Base-by-base conservation (phyloP, 2,888 invertebrate species). In the Andrena dorsata region DNA sequence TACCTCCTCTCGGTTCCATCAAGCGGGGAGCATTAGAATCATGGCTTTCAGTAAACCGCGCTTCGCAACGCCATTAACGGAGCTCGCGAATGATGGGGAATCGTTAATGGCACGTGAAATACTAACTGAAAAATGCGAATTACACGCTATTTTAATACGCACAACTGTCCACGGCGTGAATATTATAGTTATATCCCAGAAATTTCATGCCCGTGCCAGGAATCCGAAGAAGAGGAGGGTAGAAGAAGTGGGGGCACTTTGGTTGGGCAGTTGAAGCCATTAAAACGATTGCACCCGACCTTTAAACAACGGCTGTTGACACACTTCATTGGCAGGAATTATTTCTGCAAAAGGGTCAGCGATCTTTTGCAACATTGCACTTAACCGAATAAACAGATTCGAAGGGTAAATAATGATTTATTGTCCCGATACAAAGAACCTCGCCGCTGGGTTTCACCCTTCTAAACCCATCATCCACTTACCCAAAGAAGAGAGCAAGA, bases 281-380 rank as follows among this genome's bases (percentile, higher is more conserved):
- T 81, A 64, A 16, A 61, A 58, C 32, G 66, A 70, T 71, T 73
- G 77, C 23, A 26, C 51, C n/a, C 68, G 80, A 80, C 66, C 83
- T 83, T 80, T 83, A 78, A 70, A 70, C 53, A 53, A 56, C 26
- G 51, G 6, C 71, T 76, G 49, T 84, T 83, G 78, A 80, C 80
- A 75, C 58, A 78, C 49, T 78, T 74, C 20, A 83, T 81, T 79
- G 66, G 61, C 16, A 60, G 13, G 60, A 85, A 85, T 85, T 71
- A 76, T 80, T 78, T 58, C 75, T 58, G 65, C 53, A 64, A 61
- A 66, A 53, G 75, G 76, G 72, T 83, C 56, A 49, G 16, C 60
- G 72, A 78, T 65, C 83, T 77, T 71, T 76, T 10, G 63, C 10
- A 71, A 68, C 32, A 60, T 66, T 71, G 32, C 58, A 64, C 71